Evolutionary conservation across 2,797 vertebrate species (phyloP).

Genomic region (Centroberyx gerrardi): DNA sequence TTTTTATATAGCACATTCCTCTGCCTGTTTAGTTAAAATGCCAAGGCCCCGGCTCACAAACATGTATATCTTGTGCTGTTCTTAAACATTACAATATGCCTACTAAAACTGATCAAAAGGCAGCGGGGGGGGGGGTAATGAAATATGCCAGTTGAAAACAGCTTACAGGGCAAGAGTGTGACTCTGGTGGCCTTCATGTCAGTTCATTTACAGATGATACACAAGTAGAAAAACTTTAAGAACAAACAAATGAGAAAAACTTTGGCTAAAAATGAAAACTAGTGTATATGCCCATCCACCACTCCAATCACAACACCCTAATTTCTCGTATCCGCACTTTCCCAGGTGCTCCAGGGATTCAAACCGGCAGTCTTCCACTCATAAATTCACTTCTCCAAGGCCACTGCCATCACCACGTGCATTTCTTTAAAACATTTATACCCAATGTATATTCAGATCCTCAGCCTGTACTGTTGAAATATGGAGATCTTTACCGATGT

Average conservation of each 20-base stretch:
- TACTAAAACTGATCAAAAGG: slow-evolving; percentile 52
- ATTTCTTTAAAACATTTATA: slow-evolving; percentile 52
- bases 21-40: neutral
- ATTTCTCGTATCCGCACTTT: too few species aligned
- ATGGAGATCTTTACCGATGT: slow-evolving; percentile 23
- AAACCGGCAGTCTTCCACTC: slow-evolving; percentile 5
- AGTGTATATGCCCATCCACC: too few species aligned
- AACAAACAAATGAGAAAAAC: too few species aligned
- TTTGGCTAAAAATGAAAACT: too few species aligned
- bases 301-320: too few species aligned
- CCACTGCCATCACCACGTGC: slow-evolving; percentile 4
- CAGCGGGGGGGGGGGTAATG: slow-evolving; percentile 24
- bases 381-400: slow-evolving; percentile 29
- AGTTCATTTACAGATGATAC: slow-evolving; percentile 29
- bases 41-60: slow-evolving; percentile 17
- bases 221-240: neutral
- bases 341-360: too few species aligned
- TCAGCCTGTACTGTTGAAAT: slow-evolving; percentile 15
- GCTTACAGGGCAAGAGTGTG: slow-evolving; percentile 28
- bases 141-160: slow-evolving; percentile 35
- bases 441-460: slow-evolving; percentile 20
- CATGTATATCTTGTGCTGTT: slow-evolving; percentile 33
- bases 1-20: slow-evolving; percentile 43
- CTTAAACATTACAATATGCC: slow-evolving; percentile 39
- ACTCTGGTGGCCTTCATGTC: slow-evolving; percentile 11